Conservation (phyloP, 2,113 vertebrate species). For the Daphoenositta chrysoptera region DNA sequence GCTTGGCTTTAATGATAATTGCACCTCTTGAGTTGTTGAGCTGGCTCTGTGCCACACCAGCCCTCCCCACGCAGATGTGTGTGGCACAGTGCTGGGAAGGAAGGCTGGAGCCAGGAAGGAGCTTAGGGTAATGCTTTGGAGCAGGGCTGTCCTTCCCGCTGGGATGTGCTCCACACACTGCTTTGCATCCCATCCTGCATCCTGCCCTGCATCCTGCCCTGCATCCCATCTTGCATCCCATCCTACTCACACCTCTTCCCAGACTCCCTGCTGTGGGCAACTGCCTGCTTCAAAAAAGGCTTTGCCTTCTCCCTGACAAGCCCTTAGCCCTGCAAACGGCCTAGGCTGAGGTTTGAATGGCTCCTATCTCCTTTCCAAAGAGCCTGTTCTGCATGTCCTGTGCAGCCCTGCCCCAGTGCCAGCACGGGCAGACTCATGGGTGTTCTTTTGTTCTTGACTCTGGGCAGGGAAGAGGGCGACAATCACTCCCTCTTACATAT, state of each 20-base stretch:
- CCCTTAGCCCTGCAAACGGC: not conserved
- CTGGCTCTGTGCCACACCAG: not conserved
- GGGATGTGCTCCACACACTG: not conserved
- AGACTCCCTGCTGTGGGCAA: not conserved
- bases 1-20: slow-evolving; percentile 51
- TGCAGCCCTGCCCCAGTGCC: not conserved
- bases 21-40: slow-evolving; percentile 10
- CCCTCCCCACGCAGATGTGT: not conserved
- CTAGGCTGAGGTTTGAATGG: not conserved
- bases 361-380: not conserved
- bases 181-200: not conserved
- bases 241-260: not conserved
- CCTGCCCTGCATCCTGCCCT: not conserved
- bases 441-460: not conserved
- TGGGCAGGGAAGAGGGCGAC: not conserved
- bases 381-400: not conserved
- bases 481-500: not conserved
- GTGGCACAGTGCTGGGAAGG: not conserved
- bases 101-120: not conserved
- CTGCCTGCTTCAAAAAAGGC: not conserved
- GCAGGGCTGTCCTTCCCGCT: not conserved
- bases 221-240: not conserved
- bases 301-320: not conserved
- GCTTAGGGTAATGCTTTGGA: not conserved
- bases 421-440: accelerated